Percentiles rank a stretch among this genome's conserved stretches.
These are phyloP conservation scores for Druceiella hillmani DNA, from an alignment of 2,888 invertebrate species.

Conservation along the genomic window DNA sequence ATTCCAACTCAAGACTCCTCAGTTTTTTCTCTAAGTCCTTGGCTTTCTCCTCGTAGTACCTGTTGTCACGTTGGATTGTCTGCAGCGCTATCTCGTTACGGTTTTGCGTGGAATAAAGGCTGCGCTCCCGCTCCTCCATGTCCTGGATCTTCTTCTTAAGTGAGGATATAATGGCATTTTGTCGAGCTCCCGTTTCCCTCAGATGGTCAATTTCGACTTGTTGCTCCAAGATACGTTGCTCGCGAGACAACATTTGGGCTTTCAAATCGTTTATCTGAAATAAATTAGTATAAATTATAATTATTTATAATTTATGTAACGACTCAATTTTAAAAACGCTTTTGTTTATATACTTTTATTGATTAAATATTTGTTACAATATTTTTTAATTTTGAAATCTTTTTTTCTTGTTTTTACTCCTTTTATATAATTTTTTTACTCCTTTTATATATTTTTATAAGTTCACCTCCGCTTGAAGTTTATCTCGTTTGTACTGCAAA, in stretches of 20 bases:
- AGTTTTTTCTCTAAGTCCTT: slow-evolving; percentile 73
- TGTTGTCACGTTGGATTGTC: slow-evolving; percentile 68
- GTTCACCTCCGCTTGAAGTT: slow-evolving; percentile 67
- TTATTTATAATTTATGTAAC: too few species aligned
- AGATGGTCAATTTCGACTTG: slow-evolving; percentile 76
- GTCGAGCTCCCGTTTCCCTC: slow-evolving; percentile 75
- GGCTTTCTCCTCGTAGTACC: slow-evolving; percentile 66
- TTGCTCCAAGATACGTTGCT: slow-evolving; percentile 67
- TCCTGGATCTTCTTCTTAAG: slow-evolving; percentile 74
- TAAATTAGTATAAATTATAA: slow-evolving; percentile 10
- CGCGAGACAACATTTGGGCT: slow-evolving; percentile 62
- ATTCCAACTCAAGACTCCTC: slow-evolving; percentile 65
- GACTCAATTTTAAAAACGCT: too few species aligned
- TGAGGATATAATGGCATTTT: slow-evolving; percentile 74
- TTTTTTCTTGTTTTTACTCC: too few species aligned
- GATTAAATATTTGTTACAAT: too few species aligned
- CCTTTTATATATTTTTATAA: background rate
- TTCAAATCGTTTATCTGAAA: slow-evolving; percentile 65
- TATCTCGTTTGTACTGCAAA: slow-evolving; percentile 77
- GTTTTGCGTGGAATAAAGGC: slow-evolving; percentile 55
- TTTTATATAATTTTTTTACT: background rate
- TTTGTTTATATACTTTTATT: too few species aligned
- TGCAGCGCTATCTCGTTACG: slow-evolving; percentile 67
- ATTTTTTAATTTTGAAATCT: too few species aligned
- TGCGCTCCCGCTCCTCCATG: slow-evolving; percentile 71